A percentile compares a stretch with the other conserved stretches of the same genome.
phyloP scores from a whole-genome alignment of 2,888 invertebrate genomes.

The Eupithecia centaureata region DNA sequence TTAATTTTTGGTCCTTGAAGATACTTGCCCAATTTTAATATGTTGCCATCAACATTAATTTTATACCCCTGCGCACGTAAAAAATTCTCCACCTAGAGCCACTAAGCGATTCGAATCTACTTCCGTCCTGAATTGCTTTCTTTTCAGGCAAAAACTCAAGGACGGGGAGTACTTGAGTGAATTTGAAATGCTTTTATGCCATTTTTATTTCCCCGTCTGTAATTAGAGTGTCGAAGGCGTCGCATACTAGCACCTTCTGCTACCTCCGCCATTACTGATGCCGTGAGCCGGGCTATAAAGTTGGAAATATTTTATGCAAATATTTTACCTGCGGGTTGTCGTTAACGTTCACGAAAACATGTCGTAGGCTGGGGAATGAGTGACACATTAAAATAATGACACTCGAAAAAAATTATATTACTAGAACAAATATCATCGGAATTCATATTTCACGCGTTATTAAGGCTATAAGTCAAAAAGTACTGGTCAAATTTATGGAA shows the following conservation, averaged over 20 bases:
- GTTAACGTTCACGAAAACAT: conserved; percentile 37
- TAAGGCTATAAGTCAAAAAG: too few species aligned
- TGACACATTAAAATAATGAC: conserved; percentile 17
- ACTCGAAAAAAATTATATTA: background rate
- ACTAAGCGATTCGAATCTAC: conserved; percentile 35
- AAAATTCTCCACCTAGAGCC: conserved; percentile 14
- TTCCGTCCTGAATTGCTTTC: conserved; percentile 38
- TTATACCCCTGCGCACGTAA: background rate
- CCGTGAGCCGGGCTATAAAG: conserved; percentile 76
- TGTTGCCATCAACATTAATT: background rate
- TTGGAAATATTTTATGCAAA: conserved; percentile 70
- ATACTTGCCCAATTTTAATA: background rate
- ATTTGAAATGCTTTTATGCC: conserved; percentile 63
- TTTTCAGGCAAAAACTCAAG: conserved; percentile 39
- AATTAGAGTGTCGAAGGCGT: conserved; percentile 75
- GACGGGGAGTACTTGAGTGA: conserved; percentile 48
- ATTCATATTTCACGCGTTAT: too few species aligned
- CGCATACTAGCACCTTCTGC: conserved; percentile 52
- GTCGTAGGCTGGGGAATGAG: conserved; percentile 24
- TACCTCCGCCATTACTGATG: conserved; percentile 76
- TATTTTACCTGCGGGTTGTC: conserved; percentile 36
- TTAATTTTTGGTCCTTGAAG: background rate
- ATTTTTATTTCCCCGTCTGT: conserved; percentile 66
- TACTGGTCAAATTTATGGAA: too few species aligned
- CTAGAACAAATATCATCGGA: too few species aligned